Conservation (phyloP, 2,888 invertebrate genomes). For the Oscheius myriophilus region DNA sequence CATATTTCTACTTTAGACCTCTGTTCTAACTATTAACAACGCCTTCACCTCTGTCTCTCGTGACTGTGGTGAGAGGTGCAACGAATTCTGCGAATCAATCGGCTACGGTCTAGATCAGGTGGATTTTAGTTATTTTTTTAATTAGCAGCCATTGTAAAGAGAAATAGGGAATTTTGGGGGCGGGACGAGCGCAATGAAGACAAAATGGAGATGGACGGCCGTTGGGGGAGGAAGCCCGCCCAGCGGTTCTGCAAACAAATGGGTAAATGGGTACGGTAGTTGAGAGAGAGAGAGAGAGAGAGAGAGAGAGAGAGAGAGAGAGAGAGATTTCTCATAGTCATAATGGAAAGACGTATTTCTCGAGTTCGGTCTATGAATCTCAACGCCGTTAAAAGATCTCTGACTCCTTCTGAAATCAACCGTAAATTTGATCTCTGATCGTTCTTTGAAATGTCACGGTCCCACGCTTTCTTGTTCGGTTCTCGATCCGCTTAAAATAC, state of each 20-base stretch:
- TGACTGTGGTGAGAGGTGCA: conserved; percentile 63
- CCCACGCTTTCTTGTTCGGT: no score
- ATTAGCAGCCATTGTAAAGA: neutral
- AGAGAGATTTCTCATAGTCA: no score
- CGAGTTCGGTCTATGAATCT: no score
- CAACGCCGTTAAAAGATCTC: no score
- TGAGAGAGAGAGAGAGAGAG: conserved; percentile 17
- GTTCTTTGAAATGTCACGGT: no score
- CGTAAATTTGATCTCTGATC: no score
- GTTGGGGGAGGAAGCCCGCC: no score
- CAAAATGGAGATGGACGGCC: neutral
- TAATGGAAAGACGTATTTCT: no score
- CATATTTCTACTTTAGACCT: conserved; percentile 49
- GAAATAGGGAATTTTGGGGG: neutral
- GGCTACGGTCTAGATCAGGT: conserved; percentile 66
- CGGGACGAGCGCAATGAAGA: neutral
- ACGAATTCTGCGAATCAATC: conserved; percentile 61
- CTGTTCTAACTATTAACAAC: conserved; percentile 62
- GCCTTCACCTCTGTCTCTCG: conserved; percentile 64
- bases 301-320: conserved; percentile 18
- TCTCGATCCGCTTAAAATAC: no score
- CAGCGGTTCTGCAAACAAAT: neutral
- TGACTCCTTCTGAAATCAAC: no score
- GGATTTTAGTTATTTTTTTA: neutral
- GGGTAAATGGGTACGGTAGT: conserved; percentile 2